phyloP scores from a whole-genome alignment of 2,113 vertebrate species.

The Podilymbus podiceps region DNA sequence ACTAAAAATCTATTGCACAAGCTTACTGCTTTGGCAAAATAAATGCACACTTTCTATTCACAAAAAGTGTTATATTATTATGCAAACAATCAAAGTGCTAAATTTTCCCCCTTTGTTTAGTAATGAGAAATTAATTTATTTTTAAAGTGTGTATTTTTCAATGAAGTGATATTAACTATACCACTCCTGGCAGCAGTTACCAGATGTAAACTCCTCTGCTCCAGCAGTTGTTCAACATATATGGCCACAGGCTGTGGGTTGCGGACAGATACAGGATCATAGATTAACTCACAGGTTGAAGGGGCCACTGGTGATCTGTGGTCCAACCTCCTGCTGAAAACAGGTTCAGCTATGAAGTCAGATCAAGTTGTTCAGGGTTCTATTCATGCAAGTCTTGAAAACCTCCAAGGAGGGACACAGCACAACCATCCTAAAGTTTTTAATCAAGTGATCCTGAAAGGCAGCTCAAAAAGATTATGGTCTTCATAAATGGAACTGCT shows the following conservation, averaged over 20 bases:
- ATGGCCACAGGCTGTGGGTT: not conserved
- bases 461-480: not conserved
- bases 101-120: not conserved
- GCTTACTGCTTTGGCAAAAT: not conserved
- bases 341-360: not conserved
- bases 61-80: not conserved
- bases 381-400: not conserved
- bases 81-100: not conserved
- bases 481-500: not conserved
- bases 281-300: not conserved
- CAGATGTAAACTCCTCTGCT: not conserved
- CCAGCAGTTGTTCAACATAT: not conserved
- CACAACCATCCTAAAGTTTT: not conserved
- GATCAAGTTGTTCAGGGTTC: not conserved
- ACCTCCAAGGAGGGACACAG: not conserved
- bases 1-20: not conserved
- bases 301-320: not conserved
- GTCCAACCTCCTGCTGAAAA: not conserved
- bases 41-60: not conserved
- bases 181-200: not conserved
- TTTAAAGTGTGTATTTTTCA: not conserved
- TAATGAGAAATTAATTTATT: not conserved
- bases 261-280: not conserved
- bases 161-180: not conserved
- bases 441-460: not conserved